Evolutionary conservation across 2,113 vertebrate species (phyloP), one percentile per base, ranked within the genome.

Genomic region (Scatophagus argus): DNA sequence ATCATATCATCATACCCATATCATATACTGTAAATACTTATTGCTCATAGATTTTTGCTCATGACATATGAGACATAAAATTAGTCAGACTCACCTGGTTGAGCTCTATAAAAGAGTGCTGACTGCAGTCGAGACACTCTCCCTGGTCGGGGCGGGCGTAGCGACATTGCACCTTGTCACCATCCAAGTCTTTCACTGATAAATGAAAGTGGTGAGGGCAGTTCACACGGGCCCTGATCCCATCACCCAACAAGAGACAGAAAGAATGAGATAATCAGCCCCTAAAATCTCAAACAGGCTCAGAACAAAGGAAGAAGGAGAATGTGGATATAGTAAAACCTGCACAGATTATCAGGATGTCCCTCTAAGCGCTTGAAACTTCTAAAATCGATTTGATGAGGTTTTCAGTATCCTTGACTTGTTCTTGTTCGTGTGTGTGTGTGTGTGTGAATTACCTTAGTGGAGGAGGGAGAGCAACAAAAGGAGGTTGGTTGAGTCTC

Each of bases 151-250:
- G 36, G 0, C 12, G 49, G 9, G 87, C 91, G 21, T 91, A 94
- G 56, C 91, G 92, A 63, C 93, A 94, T 21, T 31, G 83, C 3
- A 95, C 86, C 29, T 3, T 74, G 82, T 95, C 94, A 4, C 90
- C 87, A 9, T 95, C 94, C 74, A 81, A 56, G 60, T 95, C 94
- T 61, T 79, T 91, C 12, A 89, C 87, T 0, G 88, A 81, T 67
- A 95, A 44, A 6, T 3, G 8, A 76, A 94, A 80, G 67, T 79
- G 31, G 0, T 73, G 89, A 25, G 87, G 63, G 60, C 93, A 95
- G 65, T 85, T 80, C 36, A 64, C 79, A 7, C 38, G 79, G 8
- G 88, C 77, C 65, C 94, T 95, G 85, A n/a, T 56, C 23, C 4
- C 27, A 52, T 1, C 14, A 25, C 36, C 74, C 43, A 61, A 4